Base-by-base conservation (phyloP, 2,113 vertebrate species). In the Amphiprion percula region DNA sequence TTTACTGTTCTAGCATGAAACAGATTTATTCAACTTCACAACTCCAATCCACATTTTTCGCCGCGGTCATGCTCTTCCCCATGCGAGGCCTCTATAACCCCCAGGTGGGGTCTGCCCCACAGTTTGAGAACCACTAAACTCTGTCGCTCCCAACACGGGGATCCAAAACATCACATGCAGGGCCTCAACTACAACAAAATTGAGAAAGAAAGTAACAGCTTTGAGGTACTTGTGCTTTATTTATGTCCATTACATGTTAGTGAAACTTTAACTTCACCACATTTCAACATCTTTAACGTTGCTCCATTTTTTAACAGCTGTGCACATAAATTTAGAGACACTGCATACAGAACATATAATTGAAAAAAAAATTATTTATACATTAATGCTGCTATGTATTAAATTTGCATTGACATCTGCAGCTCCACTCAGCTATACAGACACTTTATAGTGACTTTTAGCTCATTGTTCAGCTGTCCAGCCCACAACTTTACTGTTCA, bases 1-100 rank as follows among this genome's bases (percentile, higher is more conserved):
- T 37, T 65, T 70, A 54, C 56, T 65, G 28, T 64, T 75, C 52
- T 65, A 44, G 28, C 55, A 37, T 54, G 47, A 54, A 74, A 55
- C 49, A 4, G 26, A 53, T 68, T 63, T 33, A 78, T 69, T 33
- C 21, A 55, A n/a, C 60, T 59, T 60, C 26, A 30, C 30, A 24
- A 55, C 63, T 64, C 24, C 52, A 24, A 49, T 55, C 33, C 21
- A 24, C 30, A 39, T 15, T 50, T 69, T 56, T 44, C 15, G 24
- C 39, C 28, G 39, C 7, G 1, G 63, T 74, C 41, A 63, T 14
- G 41, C 17, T 5, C 44, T 21, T 7, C 14, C 10, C 1, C 4
- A 16, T 65, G 28, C 39, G 16, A 15, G 47, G 47, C 26, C 17
- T 78, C 44, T 0, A 10, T 56, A 68, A 37, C 30, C 49, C 50